Evolutionary conservation across 2,888 invertebrate species (phyloP).

Genomic region (Hipparchia semele): DNA sequence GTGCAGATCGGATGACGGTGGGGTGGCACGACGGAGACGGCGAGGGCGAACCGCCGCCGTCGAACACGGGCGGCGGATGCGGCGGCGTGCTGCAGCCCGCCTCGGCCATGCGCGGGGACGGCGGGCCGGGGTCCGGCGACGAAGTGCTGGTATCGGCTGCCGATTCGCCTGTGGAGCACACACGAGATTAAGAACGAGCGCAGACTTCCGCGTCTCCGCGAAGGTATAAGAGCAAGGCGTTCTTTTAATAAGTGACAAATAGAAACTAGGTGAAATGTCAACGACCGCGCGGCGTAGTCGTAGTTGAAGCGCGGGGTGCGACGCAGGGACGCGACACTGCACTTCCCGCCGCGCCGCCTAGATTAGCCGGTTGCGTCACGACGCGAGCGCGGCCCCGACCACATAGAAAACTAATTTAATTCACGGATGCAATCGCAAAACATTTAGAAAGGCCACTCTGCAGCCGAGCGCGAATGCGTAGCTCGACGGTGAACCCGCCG

Average conservation of each 20-base stretch:
- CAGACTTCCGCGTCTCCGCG: slow-evolving; percentile 48
- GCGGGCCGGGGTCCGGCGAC: slow-evolving; percentile 94
- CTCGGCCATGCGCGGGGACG: slow-evolving; percentile 91
- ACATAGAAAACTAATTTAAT: slow-evolving; percentile 61
- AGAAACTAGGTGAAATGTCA: slow-evolving; percentile 83
- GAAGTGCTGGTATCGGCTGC: slow-evolving; percentile 97
- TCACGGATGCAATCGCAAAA: slow-evolving; percentile 42
- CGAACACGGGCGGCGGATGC: slow-evolving; percentile 81
- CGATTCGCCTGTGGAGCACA: slow-evolving; percentile 89
- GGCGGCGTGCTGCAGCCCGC: slow-evolving; percentile 85
- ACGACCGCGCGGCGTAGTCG: slow-evolving; percentile 76
- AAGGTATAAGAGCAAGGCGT: slow-evolving; percentile 67
- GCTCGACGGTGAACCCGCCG: slow-evolving; percentile 9
- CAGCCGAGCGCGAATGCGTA: slow-evolving; percentile 10
- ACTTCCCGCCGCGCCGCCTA: slow-evolving; percentile 82
- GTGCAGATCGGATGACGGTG: slow-evolving; percentile 83
- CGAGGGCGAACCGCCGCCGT: slow-evolving; percentile 75
- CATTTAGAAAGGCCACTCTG: slow-evolving; percentile 33
- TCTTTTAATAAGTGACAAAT: slow-evolving; percentile 73
- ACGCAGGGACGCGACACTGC: slow-evolving; percentile 82
- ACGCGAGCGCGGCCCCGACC: slow-evolving; percentile 62
- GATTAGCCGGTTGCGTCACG: slow-evolving; percentile 82
- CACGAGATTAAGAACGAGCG: slow-evolving; percentile 60
- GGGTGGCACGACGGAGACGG: slow-evolving; percentile 75
- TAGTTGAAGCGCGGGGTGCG: slow-evolving; percentile 73